Base-by-base conservation (phyloP, 2,888 invertebrate genomes). In the Eristalis arbustorum region DNA sequence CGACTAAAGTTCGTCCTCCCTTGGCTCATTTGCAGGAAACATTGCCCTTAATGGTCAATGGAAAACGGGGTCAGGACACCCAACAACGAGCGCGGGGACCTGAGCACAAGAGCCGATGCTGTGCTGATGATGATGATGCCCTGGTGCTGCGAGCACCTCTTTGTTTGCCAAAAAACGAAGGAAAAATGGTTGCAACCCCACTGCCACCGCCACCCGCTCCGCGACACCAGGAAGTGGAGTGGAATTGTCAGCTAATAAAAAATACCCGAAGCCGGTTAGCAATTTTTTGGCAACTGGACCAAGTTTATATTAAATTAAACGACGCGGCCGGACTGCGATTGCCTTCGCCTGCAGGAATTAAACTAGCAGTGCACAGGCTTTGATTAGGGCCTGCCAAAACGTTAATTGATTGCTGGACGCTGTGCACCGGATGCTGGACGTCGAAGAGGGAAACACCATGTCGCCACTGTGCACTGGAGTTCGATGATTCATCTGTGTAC, bases 1-100 rank as follows among this genome's bases (percentile, higher is more conserved):
- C 31, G 61, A 49, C 40, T 59, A 25, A 37, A 13, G n/a, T 18
- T 72, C 64, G 62, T 18, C 22, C 34, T 74, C 57, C n/a, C 61
- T 37, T 68, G 68, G 63, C 72, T 76, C 83, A 82, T 88, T 88
- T 88, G 88, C 88, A 89, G 88, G 88, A 89, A 89, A 88, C 89
- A 88, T 89, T 89, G 89, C 89, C 89, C 89, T 89, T 89, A 89
- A 89, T 89, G 89, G 89, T 89, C 89, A 89, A 88, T 89, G 88
- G 88, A 89, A 87, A 89, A 88, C 79, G 88, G 81, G 89, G 89
- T 89, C 88, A 89, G 74, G 74, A 76, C 82, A 77, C 84, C 84
- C 88, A 73, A 74, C 84, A 81, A 67, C 64, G 57, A 62, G 64
- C 78, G 61, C 78, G 61, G 61, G 71, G 42, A 67, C 74, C 66